Conservation (phyloP, 2,888 invertebrate genomes). For the Noctua comes region DNA sequence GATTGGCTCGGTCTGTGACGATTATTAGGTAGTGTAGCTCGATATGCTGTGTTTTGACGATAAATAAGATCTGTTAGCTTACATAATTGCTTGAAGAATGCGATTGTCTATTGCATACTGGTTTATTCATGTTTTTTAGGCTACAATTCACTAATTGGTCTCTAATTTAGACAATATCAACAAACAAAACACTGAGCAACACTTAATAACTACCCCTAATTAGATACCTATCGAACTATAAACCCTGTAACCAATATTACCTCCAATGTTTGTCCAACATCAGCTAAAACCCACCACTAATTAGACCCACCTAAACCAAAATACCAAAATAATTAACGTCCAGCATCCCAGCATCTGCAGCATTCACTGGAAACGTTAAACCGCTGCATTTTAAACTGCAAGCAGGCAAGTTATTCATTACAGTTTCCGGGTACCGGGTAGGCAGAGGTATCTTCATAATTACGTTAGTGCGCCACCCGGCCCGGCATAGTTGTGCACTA, state of each 20-base stretch:
- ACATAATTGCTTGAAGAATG: neutral
- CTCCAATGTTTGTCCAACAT: neutral
- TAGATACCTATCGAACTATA: neutral
- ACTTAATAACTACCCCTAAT: neutral
- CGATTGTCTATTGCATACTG: neutral
- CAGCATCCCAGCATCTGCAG: constrained; percentile 20
- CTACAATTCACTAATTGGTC: neutral
- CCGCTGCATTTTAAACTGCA: constrained; percentile 73
- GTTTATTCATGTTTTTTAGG: neutral
- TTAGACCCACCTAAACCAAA: constrained; percentile 21
- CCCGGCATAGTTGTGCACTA: constrained; percentile 76
- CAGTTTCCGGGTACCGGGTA: constrained; percentile 59
- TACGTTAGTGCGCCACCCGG: constrained; percentile 72
- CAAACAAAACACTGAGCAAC: neutral
- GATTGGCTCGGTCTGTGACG: neutral
- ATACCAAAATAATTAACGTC: constrained; percentile 57
- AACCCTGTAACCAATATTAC: too few species aligned
- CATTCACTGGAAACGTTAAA: constrained; percentile 41
- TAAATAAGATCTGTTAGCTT: neutral
- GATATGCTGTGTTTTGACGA: neutral
- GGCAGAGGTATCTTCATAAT: constrained; percentile 76
- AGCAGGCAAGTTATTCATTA: constrained; percentile 73
- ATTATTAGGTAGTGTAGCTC: neutral
- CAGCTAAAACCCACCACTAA: constrained; percentile 16
- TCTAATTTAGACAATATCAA: neutral